A percentile compares a stretch with the other conserved stretches of the same genome.
These are phyloP conservation scores for Microcaecilia unicolor DNA, from an alignment of 2,797 vertebrate species.

Conservation along the genomic window DNA sequence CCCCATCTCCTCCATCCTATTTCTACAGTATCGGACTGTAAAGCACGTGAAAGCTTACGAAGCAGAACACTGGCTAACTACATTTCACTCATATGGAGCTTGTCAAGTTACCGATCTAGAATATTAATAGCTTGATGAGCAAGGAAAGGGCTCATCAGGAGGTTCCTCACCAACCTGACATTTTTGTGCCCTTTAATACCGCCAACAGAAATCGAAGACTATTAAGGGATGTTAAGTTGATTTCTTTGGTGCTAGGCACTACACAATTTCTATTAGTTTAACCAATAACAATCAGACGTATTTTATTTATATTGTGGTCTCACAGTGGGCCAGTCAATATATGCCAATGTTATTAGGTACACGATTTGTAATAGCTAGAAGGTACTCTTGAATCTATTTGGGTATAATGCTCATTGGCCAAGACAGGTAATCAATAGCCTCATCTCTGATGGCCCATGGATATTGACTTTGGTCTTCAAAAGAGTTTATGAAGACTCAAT, in stretches of 20 bases:
- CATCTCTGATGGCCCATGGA: conserved; percentile 56
- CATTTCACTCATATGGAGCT: not conserved
- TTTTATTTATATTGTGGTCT: conserved; percentile 14
- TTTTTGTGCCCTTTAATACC: no score
- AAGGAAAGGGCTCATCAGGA: not conserved
- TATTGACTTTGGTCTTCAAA: conserved; percentile 78
- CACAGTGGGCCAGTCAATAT: conserved; percentile 5
- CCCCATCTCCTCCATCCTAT: no score
- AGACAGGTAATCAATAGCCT: conserved; percentile 78
- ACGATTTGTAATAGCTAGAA: conserved; percentile 12
- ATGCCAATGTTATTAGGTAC: conserved; percentile 16
- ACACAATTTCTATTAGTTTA: conserved; percentile 9
- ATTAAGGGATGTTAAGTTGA: not conserved
- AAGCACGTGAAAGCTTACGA: no score
- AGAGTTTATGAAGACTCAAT: conserved; percentile 78
- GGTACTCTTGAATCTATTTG: conserved; percentile 39
- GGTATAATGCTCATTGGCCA: conserved; percentile 54
- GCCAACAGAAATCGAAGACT: no score
- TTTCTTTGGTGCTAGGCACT: not conserved
- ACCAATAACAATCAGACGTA: conserved; percentile 3
- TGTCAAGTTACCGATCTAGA: not conserved
- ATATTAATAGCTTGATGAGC: not conserved
- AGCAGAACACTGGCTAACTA: no score
- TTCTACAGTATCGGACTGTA: no score
- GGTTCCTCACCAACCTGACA: not conserved